Conservation (phyloP, 2,888 invertebrate species). For the Galerucella nymphaeae region DNA sequence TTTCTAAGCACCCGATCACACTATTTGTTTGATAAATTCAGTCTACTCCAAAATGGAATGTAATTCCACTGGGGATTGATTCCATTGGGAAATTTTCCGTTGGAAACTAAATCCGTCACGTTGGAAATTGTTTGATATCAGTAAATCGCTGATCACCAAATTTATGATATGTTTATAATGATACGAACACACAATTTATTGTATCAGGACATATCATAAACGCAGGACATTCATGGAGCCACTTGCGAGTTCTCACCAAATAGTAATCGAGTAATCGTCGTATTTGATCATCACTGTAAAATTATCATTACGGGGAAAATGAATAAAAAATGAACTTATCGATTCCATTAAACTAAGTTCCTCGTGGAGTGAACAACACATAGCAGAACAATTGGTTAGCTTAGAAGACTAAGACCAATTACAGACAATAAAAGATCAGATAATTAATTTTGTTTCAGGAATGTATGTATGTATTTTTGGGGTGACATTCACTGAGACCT, state of each 20-base stretch:
- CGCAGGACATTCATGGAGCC: slow-evolving; percentile 37
- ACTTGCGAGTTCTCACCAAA: slow-evolving; percentile 54
- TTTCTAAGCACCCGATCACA: slow-evolving; percentile 52
- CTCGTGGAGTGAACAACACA: background rate
- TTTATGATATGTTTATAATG: slow-evolving; percentile 59
- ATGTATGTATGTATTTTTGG: too few species aligned
- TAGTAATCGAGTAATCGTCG: slow-evolving; percentile 36
- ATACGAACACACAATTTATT: slow-evolving; percentile 50
- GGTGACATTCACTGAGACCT: too few species aligned
- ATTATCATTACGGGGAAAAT: slow-evolving; percentile 25
- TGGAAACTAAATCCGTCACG: slow-evolving; percentile 60
- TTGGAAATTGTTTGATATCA: slow-evolving; percentile 59
- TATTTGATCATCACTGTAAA: slow-evolving; percentile 33
- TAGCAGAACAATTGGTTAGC: background rate
- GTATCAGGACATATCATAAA: slow-evolving; percentile 43
- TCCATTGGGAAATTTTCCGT: slow-evolving; percentile 61
- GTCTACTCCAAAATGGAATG: slow-evolving; percentile 57
- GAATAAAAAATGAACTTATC: slow-evolving; percentile 5
- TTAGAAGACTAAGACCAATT: too few species aligned
- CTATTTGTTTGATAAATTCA: slow-evolving; percentile 55
- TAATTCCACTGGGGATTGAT: slow-evolving; percentile 59
- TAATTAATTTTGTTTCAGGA: too few species aligned
- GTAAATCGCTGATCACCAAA: slow-evolving; percentile 58
- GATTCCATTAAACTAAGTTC: background rate
- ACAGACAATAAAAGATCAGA: too few species aligned